These are phyloP conservation scores for Drosophila helvetica DNA, from an alignment of 2,888 invertebrate genomes.

Conservation along the genomic window DNA sequence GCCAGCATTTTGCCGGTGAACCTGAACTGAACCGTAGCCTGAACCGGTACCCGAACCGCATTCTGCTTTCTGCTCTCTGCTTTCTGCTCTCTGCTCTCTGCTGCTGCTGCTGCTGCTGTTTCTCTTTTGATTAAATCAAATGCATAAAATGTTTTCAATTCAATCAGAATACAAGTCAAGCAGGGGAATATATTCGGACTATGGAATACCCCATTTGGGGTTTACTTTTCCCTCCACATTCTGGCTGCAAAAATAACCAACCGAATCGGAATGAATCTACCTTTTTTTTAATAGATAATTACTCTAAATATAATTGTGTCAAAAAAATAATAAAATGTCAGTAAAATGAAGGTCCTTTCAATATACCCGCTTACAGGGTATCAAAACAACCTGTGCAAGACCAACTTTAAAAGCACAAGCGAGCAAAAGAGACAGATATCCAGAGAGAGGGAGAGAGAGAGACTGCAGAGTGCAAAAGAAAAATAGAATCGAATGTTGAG, in stretches of 20 bases:
- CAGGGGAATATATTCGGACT: background rate
- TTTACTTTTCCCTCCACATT: background rate
- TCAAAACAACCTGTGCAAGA: slow-evolving; percentile 14
- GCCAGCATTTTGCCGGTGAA: slow-evolving; percentile 5
- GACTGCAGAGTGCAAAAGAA: slow-evolving; percentile 4
- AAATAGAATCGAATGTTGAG: slow-evolving; percentile 46
- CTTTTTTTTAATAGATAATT: no score
- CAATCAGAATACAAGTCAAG: slow-evolving; percentile 47
- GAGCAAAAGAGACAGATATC: background rate
- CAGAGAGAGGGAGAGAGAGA: slow-evolving; percentile 1
- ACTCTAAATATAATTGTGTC: no score
- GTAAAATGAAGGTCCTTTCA: background rate
- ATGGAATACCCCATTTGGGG: background rate
- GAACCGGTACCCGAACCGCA: background rate
- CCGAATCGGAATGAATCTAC: no score
- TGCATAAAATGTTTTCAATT: slow-evolving; percentile 78
- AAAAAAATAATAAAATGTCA: no score
- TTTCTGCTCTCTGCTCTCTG: slow-evolving; percentile 32
- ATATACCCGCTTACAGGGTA: background rate
- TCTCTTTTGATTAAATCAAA: slow-evolving; percentile 77
- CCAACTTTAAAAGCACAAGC: slow-evolving; percentile 18
- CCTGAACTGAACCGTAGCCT: slow-evolving; percentile 7
- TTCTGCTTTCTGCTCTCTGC: slow-evolving; percentile 25
- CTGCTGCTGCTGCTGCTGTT: slow-evolving; percentile 57
- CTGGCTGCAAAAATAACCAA: no score